These are phyloP conservation scores for Chunga burmeisteri DNA, from an alignment of 2,113 vertebrate genomes.

Conservation along the genomic window DNA sequence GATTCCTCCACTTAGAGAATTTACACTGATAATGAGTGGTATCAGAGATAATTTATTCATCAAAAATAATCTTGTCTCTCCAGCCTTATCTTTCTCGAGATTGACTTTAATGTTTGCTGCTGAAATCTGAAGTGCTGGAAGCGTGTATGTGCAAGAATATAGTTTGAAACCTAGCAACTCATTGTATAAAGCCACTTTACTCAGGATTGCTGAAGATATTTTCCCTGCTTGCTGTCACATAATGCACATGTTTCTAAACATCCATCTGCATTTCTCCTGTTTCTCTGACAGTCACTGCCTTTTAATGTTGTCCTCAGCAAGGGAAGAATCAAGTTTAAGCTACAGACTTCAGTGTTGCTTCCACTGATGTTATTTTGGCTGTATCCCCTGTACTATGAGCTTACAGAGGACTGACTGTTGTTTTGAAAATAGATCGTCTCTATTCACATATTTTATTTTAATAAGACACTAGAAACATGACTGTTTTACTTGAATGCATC, in stretches of 20 bases:
- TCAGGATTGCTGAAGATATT: background rate
- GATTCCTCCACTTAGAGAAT: background rate
- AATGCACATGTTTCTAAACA: background rate
- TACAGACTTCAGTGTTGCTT: background rate
- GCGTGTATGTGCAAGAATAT: background rate
- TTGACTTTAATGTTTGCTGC: background rate
- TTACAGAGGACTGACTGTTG: background rate
- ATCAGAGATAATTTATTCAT: slow-evolving; percentile 8
- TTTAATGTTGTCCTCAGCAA: background rate
- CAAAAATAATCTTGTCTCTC: background rate
- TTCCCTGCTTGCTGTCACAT: background rate
- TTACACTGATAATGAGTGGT: background rate
- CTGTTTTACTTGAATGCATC: background rate
- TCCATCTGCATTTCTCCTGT: slow-evolving; percentile 12
- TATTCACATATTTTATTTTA: background rate
- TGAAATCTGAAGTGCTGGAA: background rate
- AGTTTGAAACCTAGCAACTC: background rate
- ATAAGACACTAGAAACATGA: background rate
- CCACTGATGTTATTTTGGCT: background rate
- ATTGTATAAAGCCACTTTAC: background rate
- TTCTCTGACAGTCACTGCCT: background rate
- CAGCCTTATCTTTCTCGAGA: background rate
- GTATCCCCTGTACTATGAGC: background rate
- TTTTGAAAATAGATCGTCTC: background rate
- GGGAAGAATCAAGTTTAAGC: background rate